phyloP scores from a whole-genome alignment of 2,888 invertebrate species.

The Selenia dentaria region DNA sequence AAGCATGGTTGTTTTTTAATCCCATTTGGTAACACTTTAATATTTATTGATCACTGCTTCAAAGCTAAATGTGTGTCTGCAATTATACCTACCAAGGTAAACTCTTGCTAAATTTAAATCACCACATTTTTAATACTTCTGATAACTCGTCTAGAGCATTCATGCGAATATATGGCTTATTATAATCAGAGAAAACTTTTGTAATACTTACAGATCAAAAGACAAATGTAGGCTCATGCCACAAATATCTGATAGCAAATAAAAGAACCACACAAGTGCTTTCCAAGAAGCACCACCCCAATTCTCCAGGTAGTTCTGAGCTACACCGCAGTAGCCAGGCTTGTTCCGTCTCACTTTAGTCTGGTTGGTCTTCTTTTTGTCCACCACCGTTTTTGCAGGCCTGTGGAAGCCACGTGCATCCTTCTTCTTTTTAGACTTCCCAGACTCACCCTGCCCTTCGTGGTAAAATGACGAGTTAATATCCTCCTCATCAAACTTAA shows the following conservation, averaged over 20 bases:
- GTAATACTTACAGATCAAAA: constrained; percentile 89
- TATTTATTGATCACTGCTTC: too few relatives aligned
- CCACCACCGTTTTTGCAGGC: constrained; percentile 59
- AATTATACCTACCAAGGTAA: too few relatives aligned
- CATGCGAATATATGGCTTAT: too few relatives aligned
- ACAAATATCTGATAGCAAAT: constrained; percentile 91
- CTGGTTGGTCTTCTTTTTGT: constrained; percentile 77
- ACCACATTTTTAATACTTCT: too few relatives aligned
- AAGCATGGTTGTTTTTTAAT: too few relatives aligned
- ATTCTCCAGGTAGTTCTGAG: constrained; percentile 75
- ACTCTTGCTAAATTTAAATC: too few relatives aligned
- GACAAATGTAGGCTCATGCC: constrained; percentile 90
- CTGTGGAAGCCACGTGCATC: constrained; percentile 70
- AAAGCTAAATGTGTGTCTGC: too few relatives aligned
- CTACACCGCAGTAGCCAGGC: constrained; percentile 71
- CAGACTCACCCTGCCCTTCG: constrained; percentile 61
- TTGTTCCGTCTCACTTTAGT: constrained; percentile 68
- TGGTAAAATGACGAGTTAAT: constrained; percentile 63
- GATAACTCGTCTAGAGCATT: too few relatives aligned
- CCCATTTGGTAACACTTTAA: too few relatives aligned
- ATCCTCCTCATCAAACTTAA: constrained; percentile 63
- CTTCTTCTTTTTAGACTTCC: constrained; percentile 76
- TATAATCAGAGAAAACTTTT: too few relatives aligned
- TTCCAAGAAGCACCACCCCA: constrained; percentile 85
- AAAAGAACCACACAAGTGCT: constrained; percentile 90